These are phyloP conservation scores for Parus major DNA, from an alignment of 2,113 vertebrate species.

Conservation along the genomic window DNA sequence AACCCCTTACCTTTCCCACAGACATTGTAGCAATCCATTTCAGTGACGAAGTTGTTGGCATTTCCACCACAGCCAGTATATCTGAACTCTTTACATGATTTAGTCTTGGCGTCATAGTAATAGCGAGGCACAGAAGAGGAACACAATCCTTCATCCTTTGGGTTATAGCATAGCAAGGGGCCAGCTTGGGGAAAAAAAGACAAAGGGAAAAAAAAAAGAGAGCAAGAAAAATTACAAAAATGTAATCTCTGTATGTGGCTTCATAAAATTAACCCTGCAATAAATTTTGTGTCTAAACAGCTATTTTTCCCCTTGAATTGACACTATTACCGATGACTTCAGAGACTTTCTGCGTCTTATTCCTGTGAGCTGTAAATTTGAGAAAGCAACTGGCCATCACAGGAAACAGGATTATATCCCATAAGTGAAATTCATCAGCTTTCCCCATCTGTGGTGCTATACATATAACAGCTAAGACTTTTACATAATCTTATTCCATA, in stretches of 20 bases:
- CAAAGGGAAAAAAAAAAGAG: not conserved
- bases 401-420: not conserved
- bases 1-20: slow-evolving; percentile 78
- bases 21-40: slow-evolving; percentile 75
- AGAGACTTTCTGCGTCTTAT: not conserved
- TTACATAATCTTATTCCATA: not conserved
- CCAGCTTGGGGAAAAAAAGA: slow-evolving; percentile 48
- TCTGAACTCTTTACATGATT: slow-evolving; percentile 82
- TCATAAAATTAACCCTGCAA: not conserved
- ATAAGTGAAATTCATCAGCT: not conserved
- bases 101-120: slow-evolving; percentile 82
- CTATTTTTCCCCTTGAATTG: not conserved
- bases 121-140: slow-evolving; percentile 85
- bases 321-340: not conserved
- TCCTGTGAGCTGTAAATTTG: not conserved
- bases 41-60: slow-evolving; percentile 87
- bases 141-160: slow-evolving; percentile 84
- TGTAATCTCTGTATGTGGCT: not conserved
- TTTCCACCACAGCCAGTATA: slow-evolving; percentile 92
- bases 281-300: not conserved
- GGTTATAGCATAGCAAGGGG: slow-evolving; percentile 84
- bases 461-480: not conserved
- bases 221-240: not conserved
- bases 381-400: not conserved
- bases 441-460: not conserved